Evolutionary conservation across 1,140 invertebrate genomes (phyloP).

Genomic region (Drosophila tropicalis): DNA sequence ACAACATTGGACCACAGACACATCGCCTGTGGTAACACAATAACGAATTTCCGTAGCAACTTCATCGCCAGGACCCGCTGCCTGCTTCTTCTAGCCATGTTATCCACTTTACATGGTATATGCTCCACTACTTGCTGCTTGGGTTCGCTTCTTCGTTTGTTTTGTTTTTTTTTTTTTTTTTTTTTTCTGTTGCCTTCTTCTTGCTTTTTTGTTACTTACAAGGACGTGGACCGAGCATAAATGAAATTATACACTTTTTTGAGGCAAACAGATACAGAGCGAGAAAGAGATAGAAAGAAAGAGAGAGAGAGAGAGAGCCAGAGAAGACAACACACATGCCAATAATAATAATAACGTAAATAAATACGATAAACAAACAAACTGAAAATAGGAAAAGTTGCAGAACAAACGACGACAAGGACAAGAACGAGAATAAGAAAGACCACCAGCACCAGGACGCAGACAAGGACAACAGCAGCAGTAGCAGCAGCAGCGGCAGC

Average conservation of each 20-base stretch:
- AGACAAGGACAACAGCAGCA: background rate
- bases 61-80: constrained; percentile 62
- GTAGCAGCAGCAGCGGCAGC: background rate
- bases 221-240: constrained; percentile 28
- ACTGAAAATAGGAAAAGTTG: constrained; percentile 49
- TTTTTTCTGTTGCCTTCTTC: background rate
- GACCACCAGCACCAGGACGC: background rate
- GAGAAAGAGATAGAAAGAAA: background rate
- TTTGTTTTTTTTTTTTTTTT: constrained; percentile 23
- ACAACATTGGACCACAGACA: constrained; percentile 78
- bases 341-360: constrained; percentile 43
- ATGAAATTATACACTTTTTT: constrained; percentile 63
- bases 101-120: constrained; percentile 70
- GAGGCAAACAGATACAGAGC: constrained; percentile 20
- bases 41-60: constrained; percentile 82
- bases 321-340: constrained; percentile 30
- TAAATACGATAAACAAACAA: constrained; percentile 51
- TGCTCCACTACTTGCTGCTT: constrained; percentile 47
- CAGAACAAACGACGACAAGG: constrained; percentile 26
- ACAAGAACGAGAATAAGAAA: background rate
- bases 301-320: background rate
- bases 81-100: constrained; percentile 59
- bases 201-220: constrained; percentile 34
- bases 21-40: constrained; percentile 82
- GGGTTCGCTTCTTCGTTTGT: constrained; percentile 34